These are phyloP conservation scores for Lordiphosa collinella DNA, from an alignment of 1,140 invertebrate genomes.

Conservation along the genomic window DNA sequence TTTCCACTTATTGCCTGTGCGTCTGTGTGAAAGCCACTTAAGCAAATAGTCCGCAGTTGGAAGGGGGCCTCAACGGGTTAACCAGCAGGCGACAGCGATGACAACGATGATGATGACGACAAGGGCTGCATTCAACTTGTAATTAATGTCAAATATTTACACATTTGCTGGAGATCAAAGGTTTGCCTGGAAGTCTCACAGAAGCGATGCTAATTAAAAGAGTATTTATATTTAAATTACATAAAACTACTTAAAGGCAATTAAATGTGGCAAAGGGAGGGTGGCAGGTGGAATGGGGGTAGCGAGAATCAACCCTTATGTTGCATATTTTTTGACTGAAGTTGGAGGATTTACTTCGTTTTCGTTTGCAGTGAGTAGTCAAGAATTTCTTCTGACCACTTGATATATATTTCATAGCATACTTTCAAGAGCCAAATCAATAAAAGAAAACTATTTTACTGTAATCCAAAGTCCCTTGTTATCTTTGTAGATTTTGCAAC, in stretches of 20 bases:
- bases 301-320: constrained; percentile 24
- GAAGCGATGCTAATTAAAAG: constrained; percentile 71
- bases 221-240: constrained; percentile 77
- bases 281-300: no score
- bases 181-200: constrained; percentile 48
- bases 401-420: no score
- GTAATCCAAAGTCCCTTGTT: no score
- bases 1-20: constrained; percentile 67
- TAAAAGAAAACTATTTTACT: no score
- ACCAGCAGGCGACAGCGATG: background rate
- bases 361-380: no score
- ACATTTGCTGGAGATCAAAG: constrained; percentile 71
- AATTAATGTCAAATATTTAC: constrained; percentile 78
- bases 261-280: background rate
- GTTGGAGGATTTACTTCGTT: no score
- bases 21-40: constrained; percentile 23
- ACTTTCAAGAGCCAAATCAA: no score
- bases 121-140: constrained; percentile 65
- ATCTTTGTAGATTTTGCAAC: background rate
- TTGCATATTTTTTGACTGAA: no score
- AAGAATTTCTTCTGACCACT: no score
- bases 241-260: constrained; percentile 63
- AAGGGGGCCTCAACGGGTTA: constrained; percentile 18
- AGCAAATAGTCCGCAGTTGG: background rate
- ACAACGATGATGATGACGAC: constrained; percentile 6